Base-by-base conservation (phyloP, 2,113 vertebrate species). In the Oreocharis arfaki region DNA sequence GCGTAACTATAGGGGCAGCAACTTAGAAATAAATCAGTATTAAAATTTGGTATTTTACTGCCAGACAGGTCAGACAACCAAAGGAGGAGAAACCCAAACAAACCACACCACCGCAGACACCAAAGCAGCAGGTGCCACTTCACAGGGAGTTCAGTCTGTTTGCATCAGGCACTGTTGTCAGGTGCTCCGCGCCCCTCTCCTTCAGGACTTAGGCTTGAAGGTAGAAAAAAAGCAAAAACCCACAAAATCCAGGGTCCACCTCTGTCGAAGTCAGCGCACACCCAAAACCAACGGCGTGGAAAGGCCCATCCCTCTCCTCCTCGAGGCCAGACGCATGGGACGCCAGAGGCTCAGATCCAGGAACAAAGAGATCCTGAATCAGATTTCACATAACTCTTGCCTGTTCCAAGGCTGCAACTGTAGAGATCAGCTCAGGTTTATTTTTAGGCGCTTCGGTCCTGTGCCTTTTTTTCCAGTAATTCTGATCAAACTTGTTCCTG, bases 401-500 rank as follows among this genome's bases (percentile, higher is more conserved):
- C 69, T n/a, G 65, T 68, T 95, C 71, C 68, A 93, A 85, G 47
- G 71, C 67, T 73, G 50, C 57, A 39, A 59, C 42, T 32, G 39
- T 68, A 84, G 80, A 93, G 46, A 68, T 67, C 87, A 95, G 68
- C 74, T 89, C 78, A 56, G 53, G 47, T 53, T 90, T 97, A 96
- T 96, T 97, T 97, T 96, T 97, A 96, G 95, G 78, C 0, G 0
- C 83, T 64, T 61, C 49, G 35, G 28, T 64, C 76, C 75, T 52
- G 46, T 74, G 71, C 71, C 55, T 67, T 89, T 94, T 85, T 74
- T 73, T 64, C 84, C 87, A 74, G 73, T 95, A 93, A 93, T 94
- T 88, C 76, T 84, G 78, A 86, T 82, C 92, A 85, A 87, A 94
- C 65, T 60, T 13, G 4, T 96, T 96, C 95, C 84, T 90, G 91